Evolutionary conservation across 2,888 invertebrate species (phyloP).

Genomic region (Ochropleura plecta): DNA sequence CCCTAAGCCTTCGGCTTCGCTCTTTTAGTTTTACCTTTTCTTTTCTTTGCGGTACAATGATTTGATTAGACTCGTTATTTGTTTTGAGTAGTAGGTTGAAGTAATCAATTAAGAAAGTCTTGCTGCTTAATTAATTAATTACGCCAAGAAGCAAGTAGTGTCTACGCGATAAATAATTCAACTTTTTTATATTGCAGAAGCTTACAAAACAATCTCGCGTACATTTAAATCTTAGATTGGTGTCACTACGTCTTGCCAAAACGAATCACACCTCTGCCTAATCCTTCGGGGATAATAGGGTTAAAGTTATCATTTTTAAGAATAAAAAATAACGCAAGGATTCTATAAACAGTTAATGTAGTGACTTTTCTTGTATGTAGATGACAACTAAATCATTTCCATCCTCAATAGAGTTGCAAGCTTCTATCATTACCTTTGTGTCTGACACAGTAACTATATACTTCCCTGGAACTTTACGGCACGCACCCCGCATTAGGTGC

Average conservation of each 20-base stretch:
- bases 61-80: background rate
- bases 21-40: slow-evolving; percentile 8
- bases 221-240: too few relatives aligned
- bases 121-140: background rate
- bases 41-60: background rate
- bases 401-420: slow-evolving; percentile 5
- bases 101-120: background rate
- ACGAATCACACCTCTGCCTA: too few relatives aligned
- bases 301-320: too few relatives aligned
- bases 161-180: background rate
- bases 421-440: slow-evolving; percentile 31
- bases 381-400: slow-evolving; percentile 2
- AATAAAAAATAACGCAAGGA: too few relatives aligned
- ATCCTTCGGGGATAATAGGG: too few relatives aligned
- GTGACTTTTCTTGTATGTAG: background rate
- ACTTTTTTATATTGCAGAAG: background rate
- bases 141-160: background rate
- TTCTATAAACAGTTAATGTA: too few relatives aligned
- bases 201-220: too few relatives aligned
- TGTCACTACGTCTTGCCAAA: too few relatives aligned
- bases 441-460: slow-evolving; percentile 27
- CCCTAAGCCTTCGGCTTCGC: slow-evolving; percentile 26
- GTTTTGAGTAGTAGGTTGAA: background rate
- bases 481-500: slow-evolving; percentile 58
- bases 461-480: slow-evolving; percentile 13